These are phyloP conservation scores for Grammatotria lemairii DNA, from an alignment of 2,113 vertebrate species.

Conservation along the genomic window DNA sequence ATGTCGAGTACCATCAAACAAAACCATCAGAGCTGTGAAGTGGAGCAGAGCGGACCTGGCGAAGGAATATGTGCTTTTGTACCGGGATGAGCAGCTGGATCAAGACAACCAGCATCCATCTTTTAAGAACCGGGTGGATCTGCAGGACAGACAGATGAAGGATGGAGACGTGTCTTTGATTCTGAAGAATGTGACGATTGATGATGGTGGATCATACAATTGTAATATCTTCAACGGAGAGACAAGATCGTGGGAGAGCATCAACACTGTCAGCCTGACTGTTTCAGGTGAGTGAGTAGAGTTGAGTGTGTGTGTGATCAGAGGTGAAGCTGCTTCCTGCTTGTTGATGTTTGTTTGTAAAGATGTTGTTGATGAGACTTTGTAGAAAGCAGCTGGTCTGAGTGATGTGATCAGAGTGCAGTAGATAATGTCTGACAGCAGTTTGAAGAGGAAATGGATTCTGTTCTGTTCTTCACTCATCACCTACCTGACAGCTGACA, in stretches of 20 bases:
- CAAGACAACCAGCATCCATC: rapidly evolving
- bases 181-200: rapidly evolving
- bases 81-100: rapidly evolving
- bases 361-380: too few relatives aligned
- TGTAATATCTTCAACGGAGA: rapidly evolving
- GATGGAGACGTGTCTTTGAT: rapidly evolving
- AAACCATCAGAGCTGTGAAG: background rate
- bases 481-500: background rate
- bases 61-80: background rate
- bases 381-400: background rate
- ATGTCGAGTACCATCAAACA: background rate
- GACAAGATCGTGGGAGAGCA: rapidly evolving
- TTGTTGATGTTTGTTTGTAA: too few relatives aligned
- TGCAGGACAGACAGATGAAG: too few relatives aligned
- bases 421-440: background rate
- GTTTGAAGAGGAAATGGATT: background rate
- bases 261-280: rapidly evolving
- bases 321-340: too few relatives aligned
- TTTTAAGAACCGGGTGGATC: too few relatives aligned
- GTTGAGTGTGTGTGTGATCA: too few relatives aligned
- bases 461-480: background rate
- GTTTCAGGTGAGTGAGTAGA: too few relatives aligned
- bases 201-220: rapidly evolving
- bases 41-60: rapidly evolving
- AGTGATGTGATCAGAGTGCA: background rate